These are phyloP conservation scores for Oreochromis grahami DNA, from an alignment of 2,797 vertebrate genomes.

Conservation along the genomic window DNA sequence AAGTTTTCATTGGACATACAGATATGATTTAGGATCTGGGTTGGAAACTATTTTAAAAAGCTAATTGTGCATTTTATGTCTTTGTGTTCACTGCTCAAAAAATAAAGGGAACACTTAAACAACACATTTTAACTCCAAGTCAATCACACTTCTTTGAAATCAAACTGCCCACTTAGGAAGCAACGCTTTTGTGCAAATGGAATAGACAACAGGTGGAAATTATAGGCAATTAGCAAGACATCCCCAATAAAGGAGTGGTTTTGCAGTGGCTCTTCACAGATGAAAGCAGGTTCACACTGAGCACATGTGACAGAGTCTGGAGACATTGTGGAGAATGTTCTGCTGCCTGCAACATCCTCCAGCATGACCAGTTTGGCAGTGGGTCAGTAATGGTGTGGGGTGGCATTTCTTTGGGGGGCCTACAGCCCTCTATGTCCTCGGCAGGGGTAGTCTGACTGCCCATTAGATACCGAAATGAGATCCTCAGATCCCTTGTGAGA, in stretches of 20 bases:
- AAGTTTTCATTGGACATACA: not conserved
- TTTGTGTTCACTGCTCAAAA: not conserved
- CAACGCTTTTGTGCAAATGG: not conserved
- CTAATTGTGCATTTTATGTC: not conserved
- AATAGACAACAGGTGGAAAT: not conserved
- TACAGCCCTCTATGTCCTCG: not conserved
- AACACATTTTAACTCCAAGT: not conserved
- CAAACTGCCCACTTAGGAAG: too few species aligned
- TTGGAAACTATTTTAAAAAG: not conserved
- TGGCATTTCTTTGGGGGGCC: not conserved
- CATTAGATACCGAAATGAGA: not conserved
- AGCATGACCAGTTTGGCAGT: not conserved
- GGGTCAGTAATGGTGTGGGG: not conserved
- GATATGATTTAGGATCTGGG: not conserved
- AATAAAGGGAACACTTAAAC: not conserved
- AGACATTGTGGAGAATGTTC: too few species aligned
- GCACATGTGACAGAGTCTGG: too few species aligned
- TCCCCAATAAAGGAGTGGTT: not conserved
- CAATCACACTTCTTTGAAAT: accelerated
- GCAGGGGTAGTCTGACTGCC: not conserved
- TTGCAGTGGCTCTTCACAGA: not conserved
- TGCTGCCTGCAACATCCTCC: too few species aligned
- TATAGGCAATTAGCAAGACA: not conserved
- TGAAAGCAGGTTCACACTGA: too few species aligned
- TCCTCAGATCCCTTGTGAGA: not conserved